phyloP scores from a whole-genome alignment of 64 coral and sea anemone genomes.

The Stichodactyla helianthus region DNA sequence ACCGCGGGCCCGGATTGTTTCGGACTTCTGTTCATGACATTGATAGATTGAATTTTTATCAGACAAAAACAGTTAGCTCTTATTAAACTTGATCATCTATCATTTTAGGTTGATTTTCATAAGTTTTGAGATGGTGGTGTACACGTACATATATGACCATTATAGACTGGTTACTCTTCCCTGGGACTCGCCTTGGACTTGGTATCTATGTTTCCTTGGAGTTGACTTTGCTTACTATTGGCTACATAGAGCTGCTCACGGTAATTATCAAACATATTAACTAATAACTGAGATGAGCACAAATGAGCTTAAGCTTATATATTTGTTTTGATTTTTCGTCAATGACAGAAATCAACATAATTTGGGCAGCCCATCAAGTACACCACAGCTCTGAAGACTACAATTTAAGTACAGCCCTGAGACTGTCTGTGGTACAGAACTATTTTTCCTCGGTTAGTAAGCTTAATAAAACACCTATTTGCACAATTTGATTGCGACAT shows the following conservation, averaged over 20 bases:
- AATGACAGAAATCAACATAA: constrained; percentile 65
- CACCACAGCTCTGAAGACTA: constrained; percentile 96
- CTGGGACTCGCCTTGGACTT: constrained; percentile 70
- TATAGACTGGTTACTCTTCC: constrained; percentile 46
- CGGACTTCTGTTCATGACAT: too few species aligned
- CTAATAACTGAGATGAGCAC: not conserved
- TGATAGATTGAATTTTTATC: too few species aligned
- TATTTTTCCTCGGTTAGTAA: constrained; percentile 57
- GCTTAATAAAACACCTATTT: too few species aligned
- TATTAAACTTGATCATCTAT: not conserved
- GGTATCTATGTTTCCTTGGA: constrained; percentile 72
- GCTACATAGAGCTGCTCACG: constrained; percentile 79
- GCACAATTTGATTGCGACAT: too few species aligned
- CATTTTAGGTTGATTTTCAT: constrained; percentile 50
- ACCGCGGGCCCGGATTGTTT: too few species aligned
- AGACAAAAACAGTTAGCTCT: too few species aligned
- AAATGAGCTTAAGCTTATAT: too few species aligned
- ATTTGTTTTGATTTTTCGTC: not conserved
- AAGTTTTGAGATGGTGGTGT: constrained; percentile 34
- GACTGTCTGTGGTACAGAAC: constrained; percentile 70
- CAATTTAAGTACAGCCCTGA: constrained; percentile 76
- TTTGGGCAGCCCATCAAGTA: constrained; percentile 88
- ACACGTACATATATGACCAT: constrained; percentile 53
- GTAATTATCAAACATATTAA: constrained; percentile 19
- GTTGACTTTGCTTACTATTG: constrained; percentile 86